Evolutionary conservation across 2,113 vertebrate species (phyloP).

Genomic region (Oxygymnocypris stewartii): DNA sequence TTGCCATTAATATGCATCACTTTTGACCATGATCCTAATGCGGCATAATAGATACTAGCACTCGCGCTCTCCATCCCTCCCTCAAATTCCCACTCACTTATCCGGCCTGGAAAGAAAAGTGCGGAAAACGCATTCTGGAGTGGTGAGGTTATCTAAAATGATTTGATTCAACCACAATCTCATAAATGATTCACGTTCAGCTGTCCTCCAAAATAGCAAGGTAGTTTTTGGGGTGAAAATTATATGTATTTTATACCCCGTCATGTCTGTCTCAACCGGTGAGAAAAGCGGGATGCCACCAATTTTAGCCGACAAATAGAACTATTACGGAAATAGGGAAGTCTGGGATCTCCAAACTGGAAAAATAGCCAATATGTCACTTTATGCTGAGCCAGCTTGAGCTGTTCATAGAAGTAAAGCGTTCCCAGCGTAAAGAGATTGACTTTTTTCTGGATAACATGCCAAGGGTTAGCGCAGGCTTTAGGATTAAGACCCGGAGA

Average conservation of each 20-base stretch:
- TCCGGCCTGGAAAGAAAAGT: neutral
- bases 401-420: conserved; percentile 7
- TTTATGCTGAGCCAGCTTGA: conserved; percentile 22
- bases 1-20: conserved; percentile 67
- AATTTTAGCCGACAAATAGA: neutral
- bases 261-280: neutral
- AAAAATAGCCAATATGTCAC: conserved; percentile 3
- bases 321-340: neutral
- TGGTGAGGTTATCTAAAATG: conserved; percentile 42
- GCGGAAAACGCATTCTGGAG: conserved; percentile 24
- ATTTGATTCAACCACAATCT: conserved; percentile 45
- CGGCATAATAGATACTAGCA: neutral
- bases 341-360: neutral
- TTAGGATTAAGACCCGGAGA: conserved; percentile 25
- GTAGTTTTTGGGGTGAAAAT: conserved; percentile 1
- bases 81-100: conserved; percentile 20
- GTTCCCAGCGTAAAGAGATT: conserved; percentile 26
- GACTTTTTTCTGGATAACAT: conserved; percentile 42
- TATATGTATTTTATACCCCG: neutral
- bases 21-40: conserved; percentile 62
- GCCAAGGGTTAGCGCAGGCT: conserved; percentile 10
- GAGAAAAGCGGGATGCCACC: neutral
- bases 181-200: conserved; percentile 51
- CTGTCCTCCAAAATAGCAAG: conserved; percentile 18
- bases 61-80: neutral